Conservation (phyloP, 2,888 invertebrate species). For the Thera obeliscata region DNA sequence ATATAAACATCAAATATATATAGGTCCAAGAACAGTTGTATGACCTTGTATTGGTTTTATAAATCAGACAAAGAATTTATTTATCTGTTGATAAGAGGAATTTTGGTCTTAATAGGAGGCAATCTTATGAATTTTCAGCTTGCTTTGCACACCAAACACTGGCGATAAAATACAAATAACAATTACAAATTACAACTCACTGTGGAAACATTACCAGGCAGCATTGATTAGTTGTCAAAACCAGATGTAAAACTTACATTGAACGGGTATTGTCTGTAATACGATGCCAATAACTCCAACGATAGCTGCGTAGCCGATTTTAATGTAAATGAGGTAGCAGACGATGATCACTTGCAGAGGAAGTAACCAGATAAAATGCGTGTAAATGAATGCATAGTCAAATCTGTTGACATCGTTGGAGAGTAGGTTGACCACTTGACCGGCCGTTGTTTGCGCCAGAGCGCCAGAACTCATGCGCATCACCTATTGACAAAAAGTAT, state of each 20-base stretch:
- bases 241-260: slow-evolving; percentile 83
- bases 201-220: background rate
- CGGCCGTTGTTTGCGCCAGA: slow-evolving; percentile 93
- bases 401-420: slow-evolving; percentile 97
- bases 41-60: slow-evolving; percentile 1
- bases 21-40: slow-evolving; percentile 5
- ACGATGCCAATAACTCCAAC: slow-evolving; percentile 92
- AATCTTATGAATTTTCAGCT: too few species aligned
- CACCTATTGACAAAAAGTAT: slow-evolving; percentile 60
- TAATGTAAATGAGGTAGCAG: slow-evolving; percentile 90
- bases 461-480: slow-evolving; percentile 91
- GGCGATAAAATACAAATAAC: too few species aligned
- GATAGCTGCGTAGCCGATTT: slow-evolving; percentile 89
- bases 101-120: too few species aligned
- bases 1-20: slow-evolving; percentile 35
- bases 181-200: too few species aligned
- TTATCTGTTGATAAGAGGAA: background rate
- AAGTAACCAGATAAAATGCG: slow-evolving; percentile 95
- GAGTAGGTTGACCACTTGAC: slow-evolving; percentile 96
- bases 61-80: background rate
- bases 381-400: slow-evolving; percentile 92
- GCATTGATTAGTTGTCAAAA: background rate
- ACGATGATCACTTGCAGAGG: slow-evolving; percentile 88
- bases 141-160: too few species aligned
- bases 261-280: slow-evolving; percentile 91